Evolutionary conservation across 2,113 vertebrate species (phyloP).

Genomic region (Hipposideros armiger): DNA sequence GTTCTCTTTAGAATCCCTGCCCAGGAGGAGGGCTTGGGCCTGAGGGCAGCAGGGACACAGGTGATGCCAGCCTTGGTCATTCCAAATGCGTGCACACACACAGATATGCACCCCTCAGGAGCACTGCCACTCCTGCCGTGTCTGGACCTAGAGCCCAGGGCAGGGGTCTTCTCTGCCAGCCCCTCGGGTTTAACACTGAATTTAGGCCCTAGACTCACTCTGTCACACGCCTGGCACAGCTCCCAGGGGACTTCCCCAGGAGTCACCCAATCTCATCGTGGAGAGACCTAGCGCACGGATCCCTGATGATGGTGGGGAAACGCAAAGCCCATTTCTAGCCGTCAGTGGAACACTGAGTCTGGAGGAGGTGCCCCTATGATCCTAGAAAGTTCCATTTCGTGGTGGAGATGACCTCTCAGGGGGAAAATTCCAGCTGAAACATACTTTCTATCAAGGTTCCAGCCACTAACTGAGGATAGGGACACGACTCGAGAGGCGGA

Average conservation of each 20-base stretch:
- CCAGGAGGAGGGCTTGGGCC: background rate
- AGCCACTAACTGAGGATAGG: background rate
- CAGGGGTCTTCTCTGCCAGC: background rate
- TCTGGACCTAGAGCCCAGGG: background rate
- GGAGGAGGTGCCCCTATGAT: no score
- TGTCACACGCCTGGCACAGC: background rate
- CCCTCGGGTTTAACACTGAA: background rate
- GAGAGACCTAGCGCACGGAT: background rate
- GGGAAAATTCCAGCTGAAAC: background rate
- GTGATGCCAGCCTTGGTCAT: fast-evolving
- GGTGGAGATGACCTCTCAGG: background rate
- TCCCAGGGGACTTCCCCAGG: background rate
- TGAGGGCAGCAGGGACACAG: no score
- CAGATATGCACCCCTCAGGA: background rate
- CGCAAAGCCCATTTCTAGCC: background rate
- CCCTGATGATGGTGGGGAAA: background rate
- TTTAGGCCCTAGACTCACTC: background rate
- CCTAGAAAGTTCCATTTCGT: background rate
- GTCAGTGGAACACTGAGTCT: background rate
- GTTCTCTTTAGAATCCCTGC: background rate
- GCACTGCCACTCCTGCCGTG: no score
- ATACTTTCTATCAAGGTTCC: background rate
- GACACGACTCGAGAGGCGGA: background rate
- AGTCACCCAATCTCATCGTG: fast-evolving
- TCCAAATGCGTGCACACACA: background rate